Base-by-base conservation (phyloP, 2,888 invertebrate species). In the Patella ulyssiponensis region DNA sequence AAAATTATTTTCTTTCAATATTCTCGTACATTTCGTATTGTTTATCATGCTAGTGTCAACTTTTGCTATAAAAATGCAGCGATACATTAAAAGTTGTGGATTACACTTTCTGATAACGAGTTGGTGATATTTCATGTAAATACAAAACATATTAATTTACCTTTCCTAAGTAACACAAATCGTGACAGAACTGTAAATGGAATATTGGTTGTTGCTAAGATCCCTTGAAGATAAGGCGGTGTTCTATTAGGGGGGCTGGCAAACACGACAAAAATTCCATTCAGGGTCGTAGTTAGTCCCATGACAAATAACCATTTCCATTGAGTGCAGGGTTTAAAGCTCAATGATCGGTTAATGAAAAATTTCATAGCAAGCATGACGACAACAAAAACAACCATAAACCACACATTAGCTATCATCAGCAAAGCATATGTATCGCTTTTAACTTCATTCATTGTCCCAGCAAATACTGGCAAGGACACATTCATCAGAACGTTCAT, bases 201-300 rank as follows among this genome's bases (percentile, higher is more conserved):
- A 14, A 86, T 83, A 54, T 79, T 74, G 20, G 81, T 84, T 4
- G 85, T 84, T 20, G 79, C 74, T 33, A 86, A 77, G 33, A 86
- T 79, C 5, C 83, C 85, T 75, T 86, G 86, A 20, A 86, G 76
- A 77, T 86, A 86, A 1, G 86, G 84, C 20, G 86, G 84, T 0
- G 86, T 86, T 71, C 86, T 54, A 27, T 77, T 69, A 1, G 85
- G 82, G 11, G 81, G 82, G 78, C 84, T 84, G 53, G 85, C 85
- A 58, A 82, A 86, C 15, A 86, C 85, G 12, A 86, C 81, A 15
- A 86, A 73, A 15, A 86, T 72, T 1, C 86, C 86, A 64, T 86
- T 86, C 69, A 84, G 71, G 7, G 84, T 82, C 1, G 81, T 84
- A 12, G 82, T 77, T 4, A 82, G 52, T 11, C 86, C 86, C 81